phyloP scores from a whole-genome alignment of 2,113 vertebrate species.

The Nicator chloris region DNA sequence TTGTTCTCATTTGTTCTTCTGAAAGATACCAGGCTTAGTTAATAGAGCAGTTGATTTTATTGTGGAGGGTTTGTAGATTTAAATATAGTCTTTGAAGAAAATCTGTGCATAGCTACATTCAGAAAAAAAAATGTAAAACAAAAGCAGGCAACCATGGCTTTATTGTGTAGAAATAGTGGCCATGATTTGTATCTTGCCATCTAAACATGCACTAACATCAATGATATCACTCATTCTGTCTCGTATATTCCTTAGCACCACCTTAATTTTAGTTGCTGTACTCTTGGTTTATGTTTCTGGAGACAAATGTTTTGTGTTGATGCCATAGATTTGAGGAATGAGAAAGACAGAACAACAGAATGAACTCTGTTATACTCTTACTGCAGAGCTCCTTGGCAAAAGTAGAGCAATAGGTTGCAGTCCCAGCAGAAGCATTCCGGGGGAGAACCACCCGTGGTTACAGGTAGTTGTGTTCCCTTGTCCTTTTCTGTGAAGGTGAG shows the following conservation, averaged over 20 bases:
- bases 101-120: neutral
- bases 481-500: neutral
- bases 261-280: neutral
- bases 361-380: neutral
- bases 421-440: neutral
- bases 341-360: neutral
- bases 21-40: neutral
- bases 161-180: neutral
- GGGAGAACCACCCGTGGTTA: neutral
- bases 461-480: neutral
- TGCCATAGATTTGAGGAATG: neutral
- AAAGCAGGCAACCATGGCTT: neutral
- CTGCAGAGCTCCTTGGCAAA: neutral
- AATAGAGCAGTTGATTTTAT: constrained; percentile 13
- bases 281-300: neutral
- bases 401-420: neutral
- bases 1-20: neutral
- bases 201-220: neutral
- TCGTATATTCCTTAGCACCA: neutral
- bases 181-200: neutral
- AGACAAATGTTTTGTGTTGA: neutral
- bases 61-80: neutral
- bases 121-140: neutral
- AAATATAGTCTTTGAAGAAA: neutral
- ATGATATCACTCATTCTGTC: neutral